A percentile compares a stretch with the other conserved stretches of the same genome.
These are phyloP conservation scores for Gallinago jamesoni DNA, from an alignment of 2,113 vertebrate genomes.

Conservation along the genomic window DNA sequence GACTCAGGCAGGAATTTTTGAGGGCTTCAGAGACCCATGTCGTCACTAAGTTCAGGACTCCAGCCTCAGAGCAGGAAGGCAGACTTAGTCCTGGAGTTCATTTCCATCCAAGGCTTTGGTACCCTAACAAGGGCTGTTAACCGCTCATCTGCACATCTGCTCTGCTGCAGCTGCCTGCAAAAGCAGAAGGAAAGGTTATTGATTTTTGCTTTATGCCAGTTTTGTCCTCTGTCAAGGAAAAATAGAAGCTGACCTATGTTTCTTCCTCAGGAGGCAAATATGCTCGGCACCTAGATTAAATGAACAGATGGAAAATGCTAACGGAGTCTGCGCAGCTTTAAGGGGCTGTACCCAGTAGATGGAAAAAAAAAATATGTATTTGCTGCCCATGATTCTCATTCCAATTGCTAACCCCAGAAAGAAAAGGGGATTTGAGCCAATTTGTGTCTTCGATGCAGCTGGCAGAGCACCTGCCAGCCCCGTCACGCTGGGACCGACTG, in stretches of 20 bases:
- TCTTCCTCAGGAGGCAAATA: constrained; percentile 19
- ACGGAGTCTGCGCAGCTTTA: neutral
- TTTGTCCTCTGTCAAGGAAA: neutral
- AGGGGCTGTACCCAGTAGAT: neutral
- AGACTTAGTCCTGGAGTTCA: neutral
- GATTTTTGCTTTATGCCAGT: neutral
- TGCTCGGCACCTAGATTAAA: neutral
- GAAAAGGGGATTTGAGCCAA: neutral
- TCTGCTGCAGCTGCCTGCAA: constrained; percentile 4
- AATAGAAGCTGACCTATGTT: neutral
- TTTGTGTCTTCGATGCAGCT: constrained; percentile 13
- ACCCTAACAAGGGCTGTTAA: neutral
- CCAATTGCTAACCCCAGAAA: neutral
- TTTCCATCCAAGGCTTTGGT: neutral
- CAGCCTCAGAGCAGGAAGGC: neutral
- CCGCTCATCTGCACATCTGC: neutral
- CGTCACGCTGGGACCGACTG: fast-evolving
- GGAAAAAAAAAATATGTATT: neutral
- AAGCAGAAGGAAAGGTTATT: neutral
- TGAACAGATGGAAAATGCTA: neutral
- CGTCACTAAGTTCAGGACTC: neutral
- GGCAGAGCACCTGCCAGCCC: neutral
- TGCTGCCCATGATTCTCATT: neutral
- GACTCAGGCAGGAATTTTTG: neutral
- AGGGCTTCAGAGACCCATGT: neutral